Base-by-base conservation (phyloP, 2,888 invertebrate species). In the Drosophila nr. medialis region DNA sequence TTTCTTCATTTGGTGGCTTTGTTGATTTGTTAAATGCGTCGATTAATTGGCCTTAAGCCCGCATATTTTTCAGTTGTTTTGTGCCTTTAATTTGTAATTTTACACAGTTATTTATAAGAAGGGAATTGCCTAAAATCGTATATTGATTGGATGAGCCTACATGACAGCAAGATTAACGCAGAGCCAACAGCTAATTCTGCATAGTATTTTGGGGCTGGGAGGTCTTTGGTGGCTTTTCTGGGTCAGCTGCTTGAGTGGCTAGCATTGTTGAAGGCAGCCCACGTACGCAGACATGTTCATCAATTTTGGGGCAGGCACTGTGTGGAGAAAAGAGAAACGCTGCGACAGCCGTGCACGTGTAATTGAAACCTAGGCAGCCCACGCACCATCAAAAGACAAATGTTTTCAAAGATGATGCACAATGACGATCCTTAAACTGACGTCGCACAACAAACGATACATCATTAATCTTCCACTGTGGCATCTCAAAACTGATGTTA, bases 1-100 rank as follows among this genome's bases (percentile, higher is more conserved):
- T 50, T 56, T 55, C 36, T 54, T 70, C 56, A 34, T 63, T 66
- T 69, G 70, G 72, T 69, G 64, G 11, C 56, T 71, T 70, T 72
- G 85, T 77, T 88, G 86, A 86, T 83, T 88, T 88, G 86, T 86
- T 86, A 86, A 86, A 86, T 88, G 80, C 75, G 75, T 83, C 82
- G 82, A 86, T 86, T 86, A 88, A 86, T 86, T 86, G 82, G 76
- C 75, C 73, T 55, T 64, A 80, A 71, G 83, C 85, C 85, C 85
- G 88, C 85, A 85, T 85, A 71, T 48, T 54, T 62, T 64, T 73
- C 67, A 56, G 67, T 68, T 64, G 40, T 55, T 68, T 72, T 72
- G 59, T 60, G 78, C 64, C 55, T 68, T 87, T 81, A 87, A 85
- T 85, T 85, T 86, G 83, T 88, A 85, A 88, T 85, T 83, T 85